Evolutionary conservation across 2,888 invertebrate species (phyloP), one percentile per base, ranked within the genome.

Genomic region (Zonitis immaculata): DNA sequence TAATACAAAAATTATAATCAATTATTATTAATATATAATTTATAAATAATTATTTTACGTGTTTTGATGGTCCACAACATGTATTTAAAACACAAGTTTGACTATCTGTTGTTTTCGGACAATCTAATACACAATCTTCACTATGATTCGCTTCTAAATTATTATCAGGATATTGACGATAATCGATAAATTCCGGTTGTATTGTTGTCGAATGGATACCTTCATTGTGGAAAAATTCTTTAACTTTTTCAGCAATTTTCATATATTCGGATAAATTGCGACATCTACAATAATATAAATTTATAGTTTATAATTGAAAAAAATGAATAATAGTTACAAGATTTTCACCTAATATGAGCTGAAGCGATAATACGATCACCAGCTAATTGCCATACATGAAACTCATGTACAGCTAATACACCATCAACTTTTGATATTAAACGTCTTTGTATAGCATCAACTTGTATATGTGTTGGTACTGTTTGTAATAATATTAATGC

Each of bases 171-270:
- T 58, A 77, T 68, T 66, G 78, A 66, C 66, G 85, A 67, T 90
- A 82, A 73, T 96, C 95, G 47, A 93, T 88, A 75, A 97, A 97
- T 78, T 98, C 98, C 0, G 97, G 97, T 73, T 98, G 97, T 72
- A 98, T 97, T 26, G 98, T 98, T 18, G 97, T 97, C 39, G 97
- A 97, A 77, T 98, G 98, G 65, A 98, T 97, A 46, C 97, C 97
- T 76, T 96, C 95, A 72, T 96, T 92, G 76, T 98, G 98, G 77
- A 98, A 97, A 79, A 97, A 93, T 72, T 93, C 91, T 76, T 97
- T 98, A 7, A 97, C 92, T 73, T 93, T 90, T 72, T 93, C 93
- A 0, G 97, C 96, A 60, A 98, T 91, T 73, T 91, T 89, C 94
- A 97, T 96, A 74, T 98, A 98, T 72, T 97, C 96, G 0, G 91